Conservation (phyloP, 2,888 invertebrate genomes). For the Nowickia ferox region DNA sequence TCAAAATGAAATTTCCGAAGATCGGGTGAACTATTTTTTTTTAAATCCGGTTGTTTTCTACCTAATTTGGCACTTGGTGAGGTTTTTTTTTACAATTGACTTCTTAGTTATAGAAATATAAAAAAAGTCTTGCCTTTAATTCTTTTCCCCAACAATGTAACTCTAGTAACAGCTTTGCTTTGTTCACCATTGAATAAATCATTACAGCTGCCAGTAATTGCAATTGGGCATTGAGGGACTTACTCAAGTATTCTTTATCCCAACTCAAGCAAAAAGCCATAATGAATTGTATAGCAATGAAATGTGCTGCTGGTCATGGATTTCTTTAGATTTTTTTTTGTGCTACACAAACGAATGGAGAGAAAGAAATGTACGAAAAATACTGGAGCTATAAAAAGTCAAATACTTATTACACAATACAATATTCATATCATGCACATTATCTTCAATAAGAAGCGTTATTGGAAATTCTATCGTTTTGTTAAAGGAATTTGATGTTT, state of each 20-base stretch:
- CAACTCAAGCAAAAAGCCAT: conserved; percentile 6
- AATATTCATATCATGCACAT: neutral
- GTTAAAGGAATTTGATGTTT: neutral
- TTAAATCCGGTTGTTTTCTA: no score
- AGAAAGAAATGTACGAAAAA: neutral
- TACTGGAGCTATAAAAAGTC: neutral
- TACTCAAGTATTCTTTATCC: neutral
- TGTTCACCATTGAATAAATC: conserved; percentile 5
- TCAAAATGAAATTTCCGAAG: no score
- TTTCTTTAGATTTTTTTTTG: neutral
- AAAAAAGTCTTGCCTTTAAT: neutral
- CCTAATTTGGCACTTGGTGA: no score
- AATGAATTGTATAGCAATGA: conserved; percentile 45
- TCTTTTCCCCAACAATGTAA: neutral
- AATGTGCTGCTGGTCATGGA: neutral
- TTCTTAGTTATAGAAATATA: neutral
- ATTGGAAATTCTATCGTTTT: conserved; percentile 21
- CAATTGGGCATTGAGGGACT: conserved; percentile 62
- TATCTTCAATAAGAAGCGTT: neutral
- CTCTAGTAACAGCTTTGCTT: conserved; percentile 13
- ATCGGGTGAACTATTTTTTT: no score
- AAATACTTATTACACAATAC: neutral
- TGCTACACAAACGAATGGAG: neutral
- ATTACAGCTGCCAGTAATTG: conserved; percentile 63
- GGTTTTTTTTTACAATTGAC: no score